Conservation (phyloP, 30 jellyfish, hydroid and myxozoan genomes). For the Haliclystus octoradiatus region DNA sequence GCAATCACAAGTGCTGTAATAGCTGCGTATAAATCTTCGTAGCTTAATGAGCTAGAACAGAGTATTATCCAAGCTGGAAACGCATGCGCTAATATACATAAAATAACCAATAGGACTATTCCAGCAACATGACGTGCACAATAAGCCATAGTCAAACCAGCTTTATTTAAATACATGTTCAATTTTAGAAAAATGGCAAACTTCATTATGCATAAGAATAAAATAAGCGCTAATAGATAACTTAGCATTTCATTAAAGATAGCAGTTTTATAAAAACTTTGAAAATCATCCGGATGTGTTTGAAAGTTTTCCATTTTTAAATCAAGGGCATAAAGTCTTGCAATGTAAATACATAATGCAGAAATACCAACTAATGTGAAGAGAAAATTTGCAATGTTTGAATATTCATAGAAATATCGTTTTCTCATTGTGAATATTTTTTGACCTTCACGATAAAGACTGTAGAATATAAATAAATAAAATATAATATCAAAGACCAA, state of each 20-base stretch:
- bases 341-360: conserved; percentile 17
- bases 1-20: conserved; percentile 25
- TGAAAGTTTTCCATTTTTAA: conserved; percentile 19
- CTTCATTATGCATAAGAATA: conserved; percentile 39
- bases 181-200: conserved; percentile 17
- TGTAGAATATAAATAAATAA: conserved; percentile 30
- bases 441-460: conserved; percentile 35
- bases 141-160: conserved; percentile 13
- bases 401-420: conserved; percentile 33
- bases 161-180: conserved; percentile 11
- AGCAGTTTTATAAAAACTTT: conserved; percentile 62
- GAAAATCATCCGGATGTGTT: conserved; percentile 34
- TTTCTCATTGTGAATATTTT: conserved; percentile 23
- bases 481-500: conserved; percentile 44
- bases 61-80: conserved; percentile 18
- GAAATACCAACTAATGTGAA: conserved; percentile 22
- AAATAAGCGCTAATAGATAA: conserved; percentile 23
- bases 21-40: conserved; percentile 22
- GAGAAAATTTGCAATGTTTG: conserved; percentile 41
- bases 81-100: conserved; percentile 29
- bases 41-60: conserved; percentile 7
- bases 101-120: conserved; percentile 22
- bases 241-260: conserved; percentile 40
- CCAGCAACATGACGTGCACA: conserved; percentile 18
- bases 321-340: conserved; percentile 38